Conservation (phyloP, 2,113 vertebrate species). For the Talpa occidentalis region DNA sequence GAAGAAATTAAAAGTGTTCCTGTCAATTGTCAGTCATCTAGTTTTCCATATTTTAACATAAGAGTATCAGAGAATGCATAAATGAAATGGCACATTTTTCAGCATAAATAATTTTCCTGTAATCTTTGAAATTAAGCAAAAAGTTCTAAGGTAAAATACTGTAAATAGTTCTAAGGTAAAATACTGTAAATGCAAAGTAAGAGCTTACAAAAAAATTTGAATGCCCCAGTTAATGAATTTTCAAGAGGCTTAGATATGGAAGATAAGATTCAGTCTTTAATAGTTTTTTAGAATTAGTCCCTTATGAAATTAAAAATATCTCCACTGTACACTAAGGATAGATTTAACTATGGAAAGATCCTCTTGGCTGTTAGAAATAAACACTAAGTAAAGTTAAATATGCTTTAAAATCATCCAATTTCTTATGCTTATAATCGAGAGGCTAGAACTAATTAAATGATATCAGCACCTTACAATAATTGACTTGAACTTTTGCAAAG, state of each 20-base stretch:
- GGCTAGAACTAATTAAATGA: constrained; percentile 12
- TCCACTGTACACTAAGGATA: background rate
- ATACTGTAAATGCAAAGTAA: constrained; percentile 42
- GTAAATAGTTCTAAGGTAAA: background rate
- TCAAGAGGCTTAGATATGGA: background rate
- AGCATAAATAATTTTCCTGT: background rate
- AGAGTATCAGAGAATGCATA: constrained; percentile 46
- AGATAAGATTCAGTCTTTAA: constrained; percentile 24
- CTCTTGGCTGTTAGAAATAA: constrained; percentile 38
- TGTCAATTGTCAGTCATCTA: constrained; percentile 40
- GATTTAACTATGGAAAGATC: constrained; percentile 30
- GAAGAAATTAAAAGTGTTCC: constrained; percentile 14
- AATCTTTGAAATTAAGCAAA: background rate
- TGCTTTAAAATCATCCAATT: constrained; percentile 39
- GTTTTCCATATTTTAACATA: constrained; percentile 37
- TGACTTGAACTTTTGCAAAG: background rate
- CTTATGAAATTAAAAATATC: constrained; percentile 32
- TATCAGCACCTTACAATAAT: background rate
- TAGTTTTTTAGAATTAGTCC: constrained; percentile 8
- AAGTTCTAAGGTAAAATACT: constrained; percentile 29
- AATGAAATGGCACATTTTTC: constrained; percentile 8
- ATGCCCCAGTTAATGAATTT: background rate
- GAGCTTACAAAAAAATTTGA: background rate
- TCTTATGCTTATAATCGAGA: constrained; percentile 39
- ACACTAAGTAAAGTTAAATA: constrained; percentile 5